Percentiles rank a stretch among this genome's conserved stretches.
Evolutionary conservation across 2,113 vertebrate species (phyloP).

Genomic region (Falco punctatus): DNA sequence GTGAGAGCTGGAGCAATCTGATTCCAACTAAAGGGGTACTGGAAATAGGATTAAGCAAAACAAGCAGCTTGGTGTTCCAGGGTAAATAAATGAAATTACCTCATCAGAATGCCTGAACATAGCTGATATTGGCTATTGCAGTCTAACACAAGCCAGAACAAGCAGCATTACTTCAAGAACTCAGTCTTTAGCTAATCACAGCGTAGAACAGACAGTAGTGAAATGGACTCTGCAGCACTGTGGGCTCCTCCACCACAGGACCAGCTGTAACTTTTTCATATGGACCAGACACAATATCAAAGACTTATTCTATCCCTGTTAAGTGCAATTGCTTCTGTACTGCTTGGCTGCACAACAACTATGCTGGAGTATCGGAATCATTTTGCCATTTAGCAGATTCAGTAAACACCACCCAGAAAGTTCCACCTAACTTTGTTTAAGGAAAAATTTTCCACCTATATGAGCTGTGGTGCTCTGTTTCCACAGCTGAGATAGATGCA

Average conservation of each 20-base stretch:
- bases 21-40: background rate
- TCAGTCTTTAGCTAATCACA: background rate
- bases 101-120: background rate
- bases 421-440: background rate
- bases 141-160: background rate
- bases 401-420: background rate
- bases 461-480: background rate
- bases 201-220: background rate
- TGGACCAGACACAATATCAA: background rate
- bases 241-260: background rate
- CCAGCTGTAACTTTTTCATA: background rate
- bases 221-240: background rate
- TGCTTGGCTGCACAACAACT: background rate
- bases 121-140: background rate
- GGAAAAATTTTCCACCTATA: background rate
- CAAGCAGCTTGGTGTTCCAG: background rate
- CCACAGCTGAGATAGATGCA: background rate
- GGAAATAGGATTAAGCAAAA: background rate
- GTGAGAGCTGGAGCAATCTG: background rate
- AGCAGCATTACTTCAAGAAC: background rate
- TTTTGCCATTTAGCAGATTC: background rate
- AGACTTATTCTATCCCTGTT: background rate
- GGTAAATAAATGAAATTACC: background rate
- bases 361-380: background rate
- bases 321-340: background rate